Conservation (phyloP, 2,797 vertebrate species). For the Xiphophorus birchmanni region DNA sequence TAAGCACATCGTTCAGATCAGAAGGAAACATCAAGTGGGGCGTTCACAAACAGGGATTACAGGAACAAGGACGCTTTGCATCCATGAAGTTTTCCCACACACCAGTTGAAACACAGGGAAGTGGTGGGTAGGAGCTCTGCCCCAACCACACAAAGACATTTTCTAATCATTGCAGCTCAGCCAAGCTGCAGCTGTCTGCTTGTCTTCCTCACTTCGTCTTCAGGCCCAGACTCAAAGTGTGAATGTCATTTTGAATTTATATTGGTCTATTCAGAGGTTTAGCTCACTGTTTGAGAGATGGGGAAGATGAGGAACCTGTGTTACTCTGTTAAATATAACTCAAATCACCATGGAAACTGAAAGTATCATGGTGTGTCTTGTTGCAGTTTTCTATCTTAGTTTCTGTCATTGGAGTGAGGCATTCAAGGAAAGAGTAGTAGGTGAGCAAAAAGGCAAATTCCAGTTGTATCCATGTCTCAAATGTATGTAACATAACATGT, state of each 20-base stretch:
- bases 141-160: background rate
- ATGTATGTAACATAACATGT: background rate
- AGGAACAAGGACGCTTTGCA: background rate
- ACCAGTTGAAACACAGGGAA: background rate
- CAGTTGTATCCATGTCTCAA: background rate
- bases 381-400: slow-evolving; percentile 22
- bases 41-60: background rate
- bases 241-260: slow-evolving; percentile 27
- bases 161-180: background rate
- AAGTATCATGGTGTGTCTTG: slow-evolving; percentile 42
- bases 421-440: background rate
- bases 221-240: slow-evolving; percentile 6
- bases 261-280: slow-evolving; percentile 12
- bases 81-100: background rate
- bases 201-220: background rate
- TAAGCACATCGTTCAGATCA: background rate
- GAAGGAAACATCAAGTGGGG: background rate
- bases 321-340: slow-evolving; percentile 71
- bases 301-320: slow-evolving; percentile 50
- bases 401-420: background rate
- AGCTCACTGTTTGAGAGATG: slow-evolving; percentile 16
- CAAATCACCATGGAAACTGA: slow-evolving; percentile 72
- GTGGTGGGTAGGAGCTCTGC: background rate
- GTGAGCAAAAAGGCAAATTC: background rate
- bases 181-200: slow-evolving; percentile 3